A percentile compares a stretch with the other conserved stretches of the same genome.
Conservation (phyloP, 2,113 vertebrate species). For the Vireo altiloquus region DNA sequence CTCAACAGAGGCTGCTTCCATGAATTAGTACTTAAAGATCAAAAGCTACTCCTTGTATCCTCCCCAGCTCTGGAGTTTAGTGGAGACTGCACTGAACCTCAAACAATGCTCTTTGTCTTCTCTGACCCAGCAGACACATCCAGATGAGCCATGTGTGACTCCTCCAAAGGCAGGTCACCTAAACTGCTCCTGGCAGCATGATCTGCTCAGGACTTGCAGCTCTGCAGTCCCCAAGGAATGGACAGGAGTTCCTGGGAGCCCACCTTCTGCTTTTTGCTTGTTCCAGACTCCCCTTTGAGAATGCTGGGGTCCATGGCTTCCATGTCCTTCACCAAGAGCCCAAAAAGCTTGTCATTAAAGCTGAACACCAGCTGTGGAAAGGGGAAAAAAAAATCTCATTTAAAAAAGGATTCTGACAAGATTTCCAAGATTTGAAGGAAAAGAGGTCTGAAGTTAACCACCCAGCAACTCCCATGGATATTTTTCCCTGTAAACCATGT, state of each 20-base stretch:
- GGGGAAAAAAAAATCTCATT: neutral
- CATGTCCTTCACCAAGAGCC: slow-evolving; percentile 86
- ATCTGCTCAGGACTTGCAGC: neutral
- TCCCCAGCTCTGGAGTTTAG: neutral
- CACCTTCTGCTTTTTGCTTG: slow-evolving; percentile 89
- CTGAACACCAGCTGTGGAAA: slow-evolving; percentile 86
- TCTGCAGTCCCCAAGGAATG: neutral
- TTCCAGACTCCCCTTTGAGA: slow-evolving; percentile 78
- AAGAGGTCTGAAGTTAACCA: neutral
- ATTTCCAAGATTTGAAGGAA: neutral
- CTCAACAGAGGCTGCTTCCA: neutral
- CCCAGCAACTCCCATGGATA: neutral
- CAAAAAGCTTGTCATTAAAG: slow-evolving; percentile 90
- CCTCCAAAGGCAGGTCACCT: neutral
- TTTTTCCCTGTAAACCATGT: neutral
- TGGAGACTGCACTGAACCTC: neutral
- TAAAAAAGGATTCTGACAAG: neutral
- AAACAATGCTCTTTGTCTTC: neutral
- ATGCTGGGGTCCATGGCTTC: slow-evolving; percentile 96
- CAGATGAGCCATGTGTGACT: neutral
- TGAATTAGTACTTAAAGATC: neutral
- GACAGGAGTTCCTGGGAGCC: neutral
- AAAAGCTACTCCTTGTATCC: neutral
- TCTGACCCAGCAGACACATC: neutral
- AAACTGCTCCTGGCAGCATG: neutral